These are phyloP conservation scores for Tachina grossa DNA, from an alignment of 2,888 invertebrate species.

Conservation along the genomic window DNA sequence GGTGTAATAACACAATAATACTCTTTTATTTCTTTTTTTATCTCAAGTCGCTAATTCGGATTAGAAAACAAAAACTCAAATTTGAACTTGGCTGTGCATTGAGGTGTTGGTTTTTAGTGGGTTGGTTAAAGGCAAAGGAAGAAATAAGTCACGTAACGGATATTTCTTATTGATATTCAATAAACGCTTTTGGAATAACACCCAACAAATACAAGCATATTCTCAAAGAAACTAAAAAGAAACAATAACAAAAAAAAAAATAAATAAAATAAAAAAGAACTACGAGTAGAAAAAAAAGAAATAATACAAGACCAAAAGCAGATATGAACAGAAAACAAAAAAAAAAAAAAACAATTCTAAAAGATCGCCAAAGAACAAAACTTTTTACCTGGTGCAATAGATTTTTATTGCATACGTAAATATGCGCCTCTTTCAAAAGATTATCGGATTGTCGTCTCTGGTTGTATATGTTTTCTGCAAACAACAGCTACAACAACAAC, in stretches of 20 bases:
- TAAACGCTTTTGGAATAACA: slow-evolving; percentile 76
- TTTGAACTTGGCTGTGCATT: slow-evolving; percentile 42
- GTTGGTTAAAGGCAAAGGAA: slow-evolving; percentile 68
- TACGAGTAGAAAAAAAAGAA: slow-evolving; percentile 16
- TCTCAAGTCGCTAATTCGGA: slow-evolving; percentile 54
- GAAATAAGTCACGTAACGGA: slow-evolving; percentile 81
- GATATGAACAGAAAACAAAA: not conserved
- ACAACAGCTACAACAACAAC: slow-evolving; percentile 36
- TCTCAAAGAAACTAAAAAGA: slow-evolving; percentile 18
- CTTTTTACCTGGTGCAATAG: slow-evolving; percentile 57
- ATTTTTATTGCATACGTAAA: slow-evolving; percentile 43
- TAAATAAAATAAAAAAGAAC: slow-evolving; percentile 44
- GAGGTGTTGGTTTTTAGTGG: slow-evolving; percentile 26
- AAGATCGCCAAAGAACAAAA: slow-evolving; percentile 46
- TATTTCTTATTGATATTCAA: slow-evolving; percentile 82
- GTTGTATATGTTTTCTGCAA: slow-evolving; percentile 42
- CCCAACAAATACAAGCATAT: slow-evolving; percentile 57
- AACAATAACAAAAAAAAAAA: slow-evolving; percentile 44
- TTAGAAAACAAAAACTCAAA: slow-evolving; percentile 62
- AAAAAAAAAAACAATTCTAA: slow-evolving; percentile 14
- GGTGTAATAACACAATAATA: slow-evolving; percentile 1
- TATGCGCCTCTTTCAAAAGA: not conserved
- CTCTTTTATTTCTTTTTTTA: not conserved
- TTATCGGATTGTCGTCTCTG: not conserved
- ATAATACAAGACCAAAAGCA: slow-evolving; percentile 39